phyloP scores from a whole-genome alignment of 2,888 invertebrate genomes.

The Meteorus colon region DNA sequence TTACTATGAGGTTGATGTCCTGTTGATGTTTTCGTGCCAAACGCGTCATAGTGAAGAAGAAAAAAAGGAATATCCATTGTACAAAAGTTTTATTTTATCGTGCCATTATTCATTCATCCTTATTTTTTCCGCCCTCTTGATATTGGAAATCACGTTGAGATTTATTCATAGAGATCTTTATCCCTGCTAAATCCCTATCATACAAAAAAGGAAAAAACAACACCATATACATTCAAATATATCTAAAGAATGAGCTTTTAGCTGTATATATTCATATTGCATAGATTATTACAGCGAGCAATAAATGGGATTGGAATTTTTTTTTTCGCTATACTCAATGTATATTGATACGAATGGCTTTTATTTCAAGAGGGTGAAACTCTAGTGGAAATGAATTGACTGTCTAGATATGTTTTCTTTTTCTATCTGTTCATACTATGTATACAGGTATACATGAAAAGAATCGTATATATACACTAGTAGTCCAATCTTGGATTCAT shows the following conservation, averaged over 20 bases:
- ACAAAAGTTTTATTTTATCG: background rate
- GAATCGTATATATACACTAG: background rate
- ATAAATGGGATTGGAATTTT: conserved; percentile 12
- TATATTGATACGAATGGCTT: conserved; percentile 8
- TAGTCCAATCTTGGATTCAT: conserved; percentile 10
- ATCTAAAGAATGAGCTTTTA: conserved; percentile 1
- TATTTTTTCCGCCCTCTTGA: background rate
- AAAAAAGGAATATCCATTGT: background rate
- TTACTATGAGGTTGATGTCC: background rate
- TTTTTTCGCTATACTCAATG: background rate
- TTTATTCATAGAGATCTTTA: conserved; percentile 7
- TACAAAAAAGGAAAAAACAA: background rate
- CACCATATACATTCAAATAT: background rate
- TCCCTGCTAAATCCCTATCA: background rate
- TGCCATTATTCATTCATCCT: too few species aligned
- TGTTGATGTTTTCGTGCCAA: background rate
- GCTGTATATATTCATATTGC: conserved; percentile 3
- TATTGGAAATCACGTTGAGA: conserved; percentile 13
- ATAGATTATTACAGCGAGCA: background rate
- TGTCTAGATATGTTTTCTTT: conserved; percentile 8
- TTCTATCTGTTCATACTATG: background rate
- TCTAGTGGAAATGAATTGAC: conserved; percentile 2
- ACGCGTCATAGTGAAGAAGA: background rate
- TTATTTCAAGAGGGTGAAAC: background rate
- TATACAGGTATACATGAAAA: background rate